Conservation (phyloP, 92 coral and sea anemone genomes). For the Micromussa lordhowensis region DNA sequence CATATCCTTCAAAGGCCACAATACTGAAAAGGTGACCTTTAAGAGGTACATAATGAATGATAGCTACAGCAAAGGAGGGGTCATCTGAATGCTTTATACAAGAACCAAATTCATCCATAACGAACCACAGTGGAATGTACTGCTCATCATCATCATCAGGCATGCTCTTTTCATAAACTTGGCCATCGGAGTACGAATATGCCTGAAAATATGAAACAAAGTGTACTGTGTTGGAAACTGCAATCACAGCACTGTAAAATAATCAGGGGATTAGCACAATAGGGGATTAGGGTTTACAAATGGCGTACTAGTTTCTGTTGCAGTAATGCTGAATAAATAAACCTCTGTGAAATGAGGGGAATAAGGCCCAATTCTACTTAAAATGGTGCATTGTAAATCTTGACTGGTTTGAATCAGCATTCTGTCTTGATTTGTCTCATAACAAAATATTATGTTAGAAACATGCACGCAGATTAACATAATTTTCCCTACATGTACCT, state of each 20-base stretch:
- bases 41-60: conserved; percentile 76
- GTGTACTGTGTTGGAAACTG: background rate
- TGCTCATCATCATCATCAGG: conserved; percentile 55
- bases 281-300: too few species aligned
- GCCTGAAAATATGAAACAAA: background rate
- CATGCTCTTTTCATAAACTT: background rate
- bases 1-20: conserved; percentile 83
- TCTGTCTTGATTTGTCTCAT: too few species aligned
- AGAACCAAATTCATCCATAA: conserved; percentile 97
- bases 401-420: too few species aligned
- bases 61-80: conserved; percentile 64
- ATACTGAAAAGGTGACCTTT: conserved; percentile 73
- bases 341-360: too few species aligned
- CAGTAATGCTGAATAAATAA: too few species aligned
- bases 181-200: background rate
- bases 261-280: too few species aligned
- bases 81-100: conserved; percentile 86
- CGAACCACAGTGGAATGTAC: conserved; percentile 79
- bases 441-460: too few species aligned
- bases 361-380: too few species aligned
- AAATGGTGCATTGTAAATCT: too few species aligned
- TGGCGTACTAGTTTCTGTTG: too few species aligned
- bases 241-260: background rate
- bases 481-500: too few species aligned
- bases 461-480: too few species aligned